Conservation (phyloP, 1,140 invertebrate species). For the Formica exsecta region DNA sequence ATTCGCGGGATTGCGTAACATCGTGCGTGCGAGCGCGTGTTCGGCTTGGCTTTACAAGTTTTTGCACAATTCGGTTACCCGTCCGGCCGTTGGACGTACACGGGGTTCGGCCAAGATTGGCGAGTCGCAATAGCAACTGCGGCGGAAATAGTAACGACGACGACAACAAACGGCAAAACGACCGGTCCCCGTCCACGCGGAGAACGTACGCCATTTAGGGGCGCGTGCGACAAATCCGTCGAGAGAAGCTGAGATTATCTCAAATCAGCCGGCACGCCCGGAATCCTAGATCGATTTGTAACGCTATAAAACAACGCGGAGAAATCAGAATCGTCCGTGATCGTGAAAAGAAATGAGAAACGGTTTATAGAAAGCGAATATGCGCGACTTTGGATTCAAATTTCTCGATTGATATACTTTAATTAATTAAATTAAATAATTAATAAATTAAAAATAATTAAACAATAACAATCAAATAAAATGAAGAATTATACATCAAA, state of each 20-base stretch:
- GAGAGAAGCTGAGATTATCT: constrained; percentile 79
- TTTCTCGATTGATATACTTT: background rate
- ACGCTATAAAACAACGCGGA: constrained; percentile 77
- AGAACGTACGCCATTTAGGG: constrained; percentile 81
- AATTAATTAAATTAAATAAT: too few relatives aligned
- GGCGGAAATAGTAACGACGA: background rate
- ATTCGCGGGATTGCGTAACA: constrained; percentile 80
- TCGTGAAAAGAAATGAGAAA: constrained; percentile 74
- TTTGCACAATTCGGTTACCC: constrained; percentile 73
- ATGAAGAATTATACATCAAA: too few relatives aligned
- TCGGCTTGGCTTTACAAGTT: constrained; percentile 76
- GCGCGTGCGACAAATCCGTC: constrained; percentile 83
- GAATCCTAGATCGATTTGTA: constrained; percentile 84
- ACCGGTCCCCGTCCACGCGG: constrained; percentile 7
- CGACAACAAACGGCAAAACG: constrained; percentile 8
- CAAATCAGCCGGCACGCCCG: constrained; percentile 83
- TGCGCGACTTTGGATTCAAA: constrained; percentile 1
- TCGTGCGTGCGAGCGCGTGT: constrained; percentile 64
- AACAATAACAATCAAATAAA: too few relatives aligned
- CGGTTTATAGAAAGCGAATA: constrained; percentile 18
- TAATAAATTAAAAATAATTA: too few relatives aligned
- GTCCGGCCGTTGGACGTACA: constrained; percentile 63
- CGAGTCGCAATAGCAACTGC: constrained; percentile 59
- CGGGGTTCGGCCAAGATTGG: constrained; percentile 59
- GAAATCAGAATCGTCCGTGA: constrained; percentile 78